Conservation (phyloP, 2,797 vertebrate species). For the Diplodus sargus region DNA sequence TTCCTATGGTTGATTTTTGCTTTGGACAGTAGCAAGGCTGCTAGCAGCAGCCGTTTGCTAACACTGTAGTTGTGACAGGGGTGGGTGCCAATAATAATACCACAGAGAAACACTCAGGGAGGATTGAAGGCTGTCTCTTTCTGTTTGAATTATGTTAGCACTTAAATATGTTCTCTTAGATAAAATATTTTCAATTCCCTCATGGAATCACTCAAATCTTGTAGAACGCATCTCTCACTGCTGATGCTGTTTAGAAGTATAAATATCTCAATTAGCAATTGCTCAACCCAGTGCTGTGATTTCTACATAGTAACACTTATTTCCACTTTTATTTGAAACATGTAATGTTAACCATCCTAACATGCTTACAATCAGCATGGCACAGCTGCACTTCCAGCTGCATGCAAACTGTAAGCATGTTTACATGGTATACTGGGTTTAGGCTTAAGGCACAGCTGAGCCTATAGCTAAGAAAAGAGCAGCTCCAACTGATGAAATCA, state of each 20-base stretch:
- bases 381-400: constrained; percentile 21
- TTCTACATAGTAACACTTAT: background rate
- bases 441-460: constrained; percentile 23
- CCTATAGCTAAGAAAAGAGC: constrained; percentile 4
- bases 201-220: no score
- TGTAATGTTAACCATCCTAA: background rate
- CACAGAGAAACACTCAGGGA: no score
- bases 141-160: no score
- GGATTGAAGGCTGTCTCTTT: no score
- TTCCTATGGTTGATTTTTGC: no score
- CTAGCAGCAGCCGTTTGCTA: no score
- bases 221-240: background rate
- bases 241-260: no score
- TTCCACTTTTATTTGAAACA: background rate
- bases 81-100: no score
- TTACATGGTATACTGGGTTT: constrained; percentile 2
- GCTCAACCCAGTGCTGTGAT: background rate
- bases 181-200: no score
- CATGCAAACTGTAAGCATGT: constrained; percentile 10
- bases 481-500: background rate
- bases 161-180: no score
- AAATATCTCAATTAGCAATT: background rate
- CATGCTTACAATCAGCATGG: background rate
- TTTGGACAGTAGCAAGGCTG: no score
- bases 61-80: no score